Evolutionary conservation across 2,113 vertebrate species (phyloP).

Genomic region (Pleuronectes platessa): DNA sequence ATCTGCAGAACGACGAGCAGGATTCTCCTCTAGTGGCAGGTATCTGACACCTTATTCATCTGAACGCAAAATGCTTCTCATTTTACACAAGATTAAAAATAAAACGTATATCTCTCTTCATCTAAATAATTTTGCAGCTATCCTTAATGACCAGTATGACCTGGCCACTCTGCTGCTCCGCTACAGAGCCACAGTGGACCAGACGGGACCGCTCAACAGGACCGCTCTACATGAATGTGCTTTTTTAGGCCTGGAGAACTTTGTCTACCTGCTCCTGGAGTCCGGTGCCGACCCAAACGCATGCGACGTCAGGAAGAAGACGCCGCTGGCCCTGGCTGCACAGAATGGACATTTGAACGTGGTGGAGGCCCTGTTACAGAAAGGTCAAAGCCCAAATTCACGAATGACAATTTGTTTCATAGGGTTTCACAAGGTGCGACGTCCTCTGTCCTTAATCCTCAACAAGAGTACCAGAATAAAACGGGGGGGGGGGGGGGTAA

Average conservation of each 20-base stretch:
- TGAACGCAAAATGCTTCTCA: neutral
- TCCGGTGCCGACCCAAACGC: conserved; percentile 88
- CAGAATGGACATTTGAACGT: conserved; percentile 89
- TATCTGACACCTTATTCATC: conserved; percentile 7
- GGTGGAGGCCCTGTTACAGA: conserved; percentile 87
- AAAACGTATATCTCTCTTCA: neutral
- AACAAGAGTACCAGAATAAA: too few species aligned
- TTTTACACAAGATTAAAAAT: neutral
- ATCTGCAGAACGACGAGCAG: conserved; percentile 88
- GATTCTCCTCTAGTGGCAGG: conserved; percentile 90
- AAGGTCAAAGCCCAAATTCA: conserved; percentile 74
- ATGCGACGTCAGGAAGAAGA: conserved; percentile 87
- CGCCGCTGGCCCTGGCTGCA: conserved; percentile 92
- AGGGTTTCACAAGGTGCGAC: too few species aligned
- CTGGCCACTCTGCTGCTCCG: conserved; percentile 87
- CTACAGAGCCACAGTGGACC: conserved; percentile 85
- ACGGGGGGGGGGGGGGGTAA: too few species aligned
- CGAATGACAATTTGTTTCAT: too few species aligned
- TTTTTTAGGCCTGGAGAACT: conserved; percentile 87
- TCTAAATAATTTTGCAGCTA: conserved; percentile 78
- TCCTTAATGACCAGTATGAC: conserved; percentile 87
- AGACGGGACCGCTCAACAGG: conserved; percentile 86
- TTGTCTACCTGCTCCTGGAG: conserved; percentile 87
- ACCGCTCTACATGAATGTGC: conserved; percentile 93
- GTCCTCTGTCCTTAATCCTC: too few species aligned